Conservation (phyloP, 2,113 vertebrate species). For the Psilopsiagon aymara region DNA sequence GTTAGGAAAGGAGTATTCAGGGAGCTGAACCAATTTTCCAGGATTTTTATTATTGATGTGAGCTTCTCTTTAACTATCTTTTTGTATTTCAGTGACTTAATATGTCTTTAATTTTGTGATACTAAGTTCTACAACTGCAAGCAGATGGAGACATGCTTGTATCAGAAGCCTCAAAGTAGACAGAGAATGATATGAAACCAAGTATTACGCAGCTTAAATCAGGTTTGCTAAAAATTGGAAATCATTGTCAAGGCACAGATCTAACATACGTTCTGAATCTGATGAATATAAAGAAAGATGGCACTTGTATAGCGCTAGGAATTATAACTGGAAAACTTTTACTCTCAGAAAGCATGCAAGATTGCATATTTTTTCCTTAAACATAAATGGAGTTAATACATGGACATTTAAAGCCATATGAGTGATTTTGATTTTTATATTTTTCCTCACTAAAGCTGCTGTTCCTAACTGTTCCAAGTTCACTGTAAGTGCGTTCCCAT, state of each 20-base stretch:
- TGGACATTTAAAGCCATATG: background rate
- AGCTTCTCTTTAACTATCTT: background rate
- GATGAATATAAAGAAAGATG: background rate
- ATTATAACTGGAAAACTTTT: background rate
- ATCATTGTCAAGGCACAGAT: background rate
- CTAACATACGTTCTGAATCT: background rate
- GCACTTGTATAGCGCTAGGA: background rate
- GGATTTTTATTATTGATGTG: background rate
- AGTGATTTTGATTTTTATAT: background rate
- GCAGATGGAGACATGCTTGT: background rate
- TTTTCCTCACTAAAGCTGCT: background rate
- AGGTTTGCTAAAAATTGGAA: background rate
- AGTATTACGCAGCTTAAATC: background rate
- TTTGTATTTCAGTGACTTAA: background rate
- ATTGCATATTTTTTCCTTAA: background rate
- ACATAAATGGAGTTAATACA: background rate
- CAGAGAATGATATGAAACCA: background rate
- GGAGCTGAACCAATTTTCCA: background rate
- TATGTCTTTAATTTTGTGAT: background rate
- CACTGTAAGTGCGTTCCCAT: background rate
- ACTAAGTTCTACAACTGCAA: background rate
- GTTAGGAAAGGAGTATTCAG: background rate
- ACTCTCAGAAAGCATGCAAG: background rate
- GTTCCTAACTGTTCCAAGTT: background rate
- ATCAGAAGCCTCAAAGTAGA: background rate